Conservation (phyloP, 2,797 vertebrate species). For the Natrix natrix region DNA sequence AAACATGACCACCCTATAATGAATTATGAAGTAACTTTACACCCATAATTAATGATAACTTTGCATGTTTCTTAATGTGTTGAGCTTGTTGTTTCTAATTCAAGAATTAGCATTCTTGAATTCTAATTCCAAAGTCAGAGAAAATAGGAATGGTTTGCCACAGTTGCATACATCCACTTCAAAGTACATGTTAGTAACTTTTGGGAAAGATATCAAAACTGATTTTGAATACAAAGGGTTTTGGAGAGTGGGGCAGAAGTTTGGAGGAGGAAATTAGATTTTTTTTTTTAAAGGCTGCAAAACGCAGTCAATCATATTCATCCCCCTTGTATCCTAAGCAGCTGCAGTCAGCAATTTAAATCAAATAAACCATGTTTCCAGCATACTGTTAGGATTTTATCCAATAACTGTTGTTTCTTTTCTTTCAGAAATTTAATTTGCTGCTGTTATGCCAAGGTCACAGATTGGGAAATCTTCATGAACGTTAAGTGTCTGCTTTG, state of each 20-base stretch:
- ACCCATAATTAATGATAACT: neutral
- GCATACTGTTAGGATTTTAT: constrained; percentile 54
- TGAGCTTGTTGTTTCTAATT: neutral
- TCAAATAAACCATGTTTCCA: constrained; percentile 63
- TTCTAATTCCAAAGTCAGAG: constrained; percentile 9
- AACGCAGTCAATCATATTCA: constrained; percentile 48
- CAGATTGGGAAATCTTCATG: constrained; percentile 64
- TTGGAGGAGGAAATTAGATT: neutral
- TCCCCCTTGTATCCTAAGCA: constrained; percentile 46
- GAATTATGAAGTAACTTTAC: neutral
- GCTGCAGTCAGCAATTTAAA: constrained; percentile 58
- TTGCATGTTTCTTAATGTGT: neutral
- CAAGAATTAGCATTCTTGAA: neutral
- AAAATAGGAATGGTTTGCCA: constrained; percentile 2
- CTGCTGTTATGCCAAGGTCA: constrained; percentile 71
- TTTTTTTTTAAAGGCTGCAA: constrained; percentile 30
- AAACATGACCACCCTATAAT: neutral
- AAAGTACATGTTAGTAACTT: neutral
- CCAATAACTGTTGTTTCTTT: constrained; percentile 70
- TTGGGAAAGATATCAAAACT: constrained; percentile 31
- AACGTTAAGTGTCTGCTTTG: constrained; percentile 68
- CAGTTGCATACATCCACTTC: neutral
- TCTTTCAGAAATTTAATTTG: constrained; percentile 73
- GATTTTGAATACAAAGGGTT: constrained; percentile 39
- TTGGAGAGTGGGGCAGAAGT: neutral